phyloP scores from a whole-genome alignment of 2,797 vertebrate genomes.

The Rachycentron canadum region DNA sequence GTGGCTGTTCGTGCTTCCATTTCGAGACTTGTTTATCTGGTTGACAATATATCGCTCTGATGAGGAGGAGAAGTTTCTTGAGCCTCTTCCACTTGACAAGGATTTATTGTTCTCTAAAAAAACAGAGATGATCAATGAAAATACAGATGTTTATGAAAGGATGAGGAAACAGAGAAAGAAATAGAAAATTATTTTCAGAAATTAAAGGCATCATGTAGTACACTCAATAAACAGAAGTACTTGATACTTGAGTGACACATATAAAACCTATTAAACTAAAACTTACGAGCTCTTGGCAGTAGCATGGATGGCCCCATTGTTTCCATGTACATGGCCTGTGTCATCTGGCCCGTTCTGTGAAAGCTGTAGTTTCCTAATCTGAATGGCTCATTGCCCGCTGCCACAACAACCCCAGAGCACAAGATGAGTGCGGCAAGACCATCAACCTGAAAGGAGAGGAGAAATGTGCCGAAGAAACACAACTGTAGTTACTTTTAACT shows the following conservation, averaged over 20 bases:
- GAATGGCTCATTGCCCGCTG: constrained; percentile 93
- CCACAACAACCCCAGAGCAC: constrained; percentile 92
- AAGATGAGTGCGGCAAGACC: constrained; percentile 89
- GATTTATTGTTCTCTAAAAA: constrained; percentile 75
- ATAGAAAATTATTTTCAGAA: constrained; percentile 12
- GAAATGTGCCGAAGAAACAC: no score
- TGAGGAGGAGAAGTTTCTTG: constrained; percentile 89
- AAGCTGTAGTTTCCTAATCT: constrained; percentile 88
- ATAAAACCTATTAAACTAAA: background rate
- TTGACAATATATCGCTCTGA: constrained; percentile 88
- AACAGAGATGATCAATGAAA: constrained; percentile 21
- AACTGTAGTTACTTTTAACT: background rate
- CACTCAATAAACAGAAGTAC: background rate
- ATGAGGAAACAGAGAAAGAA: constrained; percentile 21
- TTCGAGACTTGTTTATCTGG: constrained; percentile 85
- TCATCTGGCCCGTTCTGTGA: constrained; percentile 79
- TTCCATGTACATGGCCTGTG: constrained; percentile 83
- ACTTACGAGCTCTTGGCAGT: constrained; percentile 89
- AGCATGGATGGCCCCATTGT: constrained; percentile 76
- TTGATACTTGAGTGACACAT: no score
- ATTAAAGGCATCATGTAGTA: background rate
- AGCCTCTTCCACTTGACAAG: constrained; percentile 82
- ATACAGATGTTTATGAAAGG: constrained; percentile 1
- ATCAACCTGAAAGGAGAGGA: constrained; percentile 85
- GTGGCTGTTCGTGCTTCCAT: constrained; percentile 74